Base-by-base conservation (phyloP, 2,113 vertebrate genomes). In the Burhinus oedicnemus region DNA sequence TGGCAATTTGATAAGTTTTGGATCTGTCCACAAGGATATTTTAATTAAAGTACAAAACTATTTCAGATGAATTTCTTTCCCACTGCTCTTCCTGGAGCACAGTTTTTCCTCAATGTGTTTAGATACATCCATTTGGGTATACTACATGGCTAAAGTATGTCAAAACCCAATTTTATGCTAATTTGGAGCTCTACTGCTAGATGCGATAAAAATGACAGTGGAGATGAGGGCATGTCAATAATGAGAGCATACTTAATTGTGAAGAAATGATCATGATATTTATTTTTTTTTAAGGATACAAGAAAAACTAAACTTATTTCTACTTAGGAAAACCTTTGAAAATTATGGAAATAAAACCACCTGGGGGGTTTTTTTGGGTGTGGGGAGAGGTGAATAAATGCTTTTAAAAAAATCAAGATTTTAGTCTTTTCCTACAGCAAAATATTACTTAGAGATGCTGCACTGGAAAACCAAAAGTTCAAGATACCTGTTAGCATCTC, bases 401-500 rank as follows among this genome's bases (percentile, higher is more conserved):
- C 29, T 83, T 61, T 77, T 21, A 70, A 85, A 74, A 75, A 29
- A 68, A 72, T 80, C 52, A 72, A 89, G 55, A 60, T 92, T 95
- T 93, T 79, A 93, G 91, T 76, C 87, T 95, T 93, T 94, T 95
- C 89, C 97, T 93, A 96, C 45, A 97, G 92, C 96, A 97, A 95
- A 95, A 86, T 96, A 96, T 97, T 96, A 97, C 97, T 97, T 91
- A 94, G 94, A 97, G 97, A 97, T 95, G 97, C 97, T 97, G 95
- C 94, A 96, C 90, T 95, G 92, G 94, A 97, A 97, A 97, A 97
- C 95, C 93, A 97, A 97, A 97, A 95, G 94, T 96, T 97, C 96
- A 97, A 96, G 95, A 95, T 96, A 97, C 96, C 96, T 96, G 95
- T 96, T 95, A 97, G 93, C 97, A 97, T 96, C 95, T 97, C 97